Conservation (phyloP, 2,113 vertebrate species). For the Ginglymostoma cirratum region DNA sequence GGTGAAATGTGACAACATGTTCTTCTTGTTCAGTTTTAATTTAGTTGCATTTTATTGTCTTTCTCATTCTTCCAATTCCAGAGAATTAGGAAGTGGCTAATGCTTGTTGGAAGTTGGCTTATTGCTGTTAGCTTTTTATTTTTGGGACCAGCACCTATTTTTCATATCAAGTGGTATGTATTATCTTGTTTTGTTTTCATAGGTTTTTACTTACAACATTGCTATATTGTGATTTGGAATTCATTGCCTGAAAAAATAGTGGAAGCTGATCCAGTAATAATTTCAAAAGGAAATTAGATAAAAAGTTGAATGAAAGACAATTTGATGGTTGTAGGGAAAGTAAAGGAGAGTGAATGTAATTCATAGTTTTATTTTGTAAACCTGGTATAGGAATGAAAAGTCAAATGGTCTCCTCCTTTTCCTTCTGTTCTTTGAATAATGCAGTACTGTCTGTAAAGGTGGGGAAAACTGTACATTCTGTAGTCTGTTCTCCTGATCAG, state of each 20-base stretch:
- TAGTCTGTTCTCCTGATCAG: not conserved
- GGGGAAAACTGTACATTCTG: not conserved
- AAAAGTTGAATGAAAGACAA: not conserved
- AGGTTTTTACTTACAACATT: not conserved
- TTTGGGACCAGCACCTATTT: slow-evolving; percentile 74
- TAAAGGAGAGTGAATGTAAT: not conserved
- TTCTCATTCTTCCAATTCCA: slow-evolving; percentile 40
- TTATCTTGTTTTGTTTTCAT: not conserved
- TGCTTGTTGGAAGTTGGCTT: slow-evolving; percentile 63
- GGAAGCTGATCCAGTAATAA: not conserved
- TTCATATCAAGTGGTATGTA: slow-evolving; percentile 71
- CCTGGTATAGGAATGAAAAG: not conserved
- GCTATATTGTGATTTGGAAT: not conserved
- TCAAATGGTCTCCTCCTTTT: not conserved
- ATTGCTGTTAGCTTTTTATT: slow-evolving; percentile 68
- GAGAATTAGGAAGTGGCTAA: slow-evolving; percentile 66
- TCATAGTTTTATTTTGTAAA: not conserved
- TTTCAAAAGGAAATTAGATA: not conserved
- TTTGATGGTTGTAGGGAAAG: not conserved
- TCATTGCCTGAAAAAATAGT: not conserved
- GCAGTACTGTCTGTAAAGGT: not conserved
- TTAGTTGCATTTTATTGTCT: not conserved
- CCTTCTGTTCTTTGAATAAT: not conserved
- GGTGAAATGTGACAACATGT: not conserved
- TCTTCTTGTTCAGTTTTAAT: not conserved